phyloP scores from a whole-genome alignment of 2,113 vertebrate species.

The Rhodinocichla rosea region DNA sequence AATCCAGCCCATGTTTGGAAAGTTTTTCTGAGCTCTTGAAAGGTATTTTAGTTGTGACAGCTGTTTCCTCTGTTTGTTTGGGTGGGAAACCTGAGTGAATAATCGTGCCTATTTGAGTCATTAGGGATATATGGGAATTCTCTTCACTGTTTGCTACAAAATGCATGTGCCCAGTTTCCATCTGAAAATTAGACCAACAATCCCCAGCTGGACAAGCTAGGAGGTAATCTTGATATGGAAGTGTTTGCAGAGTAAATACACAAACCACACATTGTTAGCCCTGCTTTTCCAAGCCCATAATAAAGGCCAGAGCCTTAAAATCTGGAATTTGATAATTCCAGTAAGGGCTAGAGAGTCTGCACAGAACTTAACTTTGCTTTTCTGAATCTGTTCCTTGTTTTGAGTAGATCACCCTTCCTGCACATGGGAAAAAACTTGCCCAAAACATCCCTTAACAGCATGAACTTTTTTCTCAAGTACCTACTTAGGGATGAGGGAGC shows the following conservation, averaged over 20 bases:
- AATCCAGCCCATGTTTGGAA: not conserved
- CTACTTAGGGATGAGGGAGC: not conserved
- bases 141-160: not conserved
- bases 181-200: not conserved
- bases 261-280: not conserved
- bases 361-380: not conserved
- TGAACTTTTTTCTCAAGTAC: not conserved
- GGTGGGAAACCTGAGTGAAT: not conserved
- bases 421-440: not conserved
- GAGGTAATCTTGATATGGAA: not conserved
- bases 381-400: not conserved
- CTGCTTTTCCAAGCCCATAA: not conserved
- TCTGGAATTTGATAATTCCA: not conserved
- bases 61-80: conserved; percentile 27
- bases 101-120: not conserved
- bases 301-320: not conserved
- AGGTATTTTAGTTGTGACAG: conserved; percentile 3
- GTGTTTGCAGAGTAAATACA: not conserved
- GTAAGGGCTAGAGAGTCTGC: not conserved
- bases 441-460: not conserved
- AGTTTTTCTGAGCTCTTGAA: not conserved
- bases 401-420: not conserved
- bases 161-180: not conserved
- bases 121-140: not conserved
- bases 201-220: not conserved